Evolutionary conservation across 1,140 invertebrate species (phyloP).

Genomic region (Kradibia gibbosae): DNA sequence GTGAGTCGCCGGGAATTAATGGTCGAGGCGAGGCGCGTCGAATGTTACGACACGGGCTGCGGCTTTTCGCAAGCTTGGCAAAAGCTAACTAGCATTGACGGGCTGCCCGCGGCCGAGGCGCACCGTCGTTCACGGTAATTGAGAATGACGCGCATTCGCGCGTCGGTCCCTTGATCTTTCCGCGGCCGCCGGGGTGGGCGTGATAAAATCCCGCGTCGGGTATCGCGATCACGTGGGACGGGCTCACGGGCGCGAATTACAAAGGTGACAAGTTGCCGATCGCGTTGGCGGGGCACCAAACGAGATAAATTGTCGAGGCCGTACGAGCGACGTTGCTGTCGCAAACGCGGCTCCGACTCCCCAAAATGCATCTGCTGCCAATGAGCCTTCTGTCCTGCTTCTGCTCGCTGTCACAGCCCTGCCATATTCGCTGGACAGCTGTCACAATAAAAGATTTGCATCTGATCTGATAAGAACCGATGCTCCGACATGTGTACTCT

Average conservation of each 20-base stretch:
- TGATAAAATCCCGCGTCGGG: constrained; percentile 51
- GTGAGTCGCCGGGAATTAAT: not conserved
- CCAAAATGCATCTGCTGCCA: constrained; percentile 20
- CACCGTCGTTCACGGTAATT: constrained; percentile 62
- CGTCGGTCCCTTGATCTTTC: constrained; percentile 58
- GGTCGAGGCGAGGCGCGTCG: not conserved
- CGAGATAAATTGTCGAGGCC: not conserved
- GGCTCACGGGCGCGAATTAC: constrained; percentile 31
- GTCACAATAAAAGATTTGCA: constrained; percentile 2
- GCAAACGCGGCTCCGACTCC: not conserved
- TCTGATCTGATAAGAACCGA: not conserved
- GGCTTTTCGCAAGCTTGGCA: constrained; percentile 23
- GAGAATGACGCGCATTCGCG: constrained; percentile 64
- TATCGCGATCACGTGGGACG: constrained; percentile 57
- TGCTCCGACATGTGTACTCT: not conserved
- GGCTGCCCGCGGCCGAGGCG: constrained; percentile 22
- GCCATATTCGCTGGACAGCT: not conserved
- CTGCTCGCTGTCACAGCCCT: not conserved
- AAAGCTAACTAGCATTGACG: constrained; percentile 52
- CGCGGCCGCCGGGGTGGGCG: constrained; percentile 53
- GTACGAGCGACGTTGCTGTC: not conserved
- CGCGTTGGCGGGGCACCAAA: constrained; percentile 49
- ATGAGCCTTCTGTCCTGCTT: not conserved
- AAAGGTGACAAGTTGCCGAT: constrained; percentile 60
- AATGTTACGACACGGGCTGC: constrained; percentile 33